A percentile compares a stretch with the other conserved stretches of the same genome.
Evolutionary conservation across 2,113 vertebrate genomes (phyloP).

Genomic region (Vimba vimba): DNA sequence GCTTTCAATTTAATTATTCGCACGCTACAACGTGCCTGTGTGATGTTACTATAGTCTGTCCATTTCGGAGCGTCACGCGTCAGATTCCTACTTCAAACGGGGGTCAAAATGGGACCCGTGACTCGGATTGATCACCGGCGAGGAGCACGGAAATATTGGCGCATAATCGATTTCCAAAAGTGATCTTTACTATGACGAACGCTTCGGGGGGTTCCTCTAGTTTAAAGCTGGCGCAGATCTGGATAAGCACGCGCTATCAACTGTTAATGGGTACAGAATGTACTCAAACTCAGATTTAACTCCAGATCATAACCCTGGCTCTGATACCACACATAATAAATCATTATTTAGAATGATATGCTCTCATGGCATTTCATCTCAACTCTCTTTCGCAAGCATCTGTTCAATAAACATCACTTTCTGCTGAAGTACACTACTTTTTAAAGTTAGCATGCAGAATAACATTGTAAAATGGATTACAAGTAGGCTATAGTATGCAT

Average conservation of each 20-base stretch:
- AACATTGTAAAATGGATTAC: not conserved
- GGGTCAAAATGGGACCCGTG: slow-evolving; percentile 9
- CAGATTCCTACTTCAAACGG: not conserved
- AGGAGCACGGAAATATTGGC: slow-evolving; percentile 18
- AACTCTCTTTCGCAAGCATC: not conserved
- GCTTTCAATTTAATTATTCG: slow-evolving; percentile 60
- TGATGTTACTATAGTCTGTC: slow-evolving; percentile 27
- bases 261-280: slow-evolving; percentile 46
- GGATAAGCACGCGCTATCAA: slow-evolving; percentile 31
- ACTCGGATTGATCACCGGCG: slow-evolving; percentile 9
- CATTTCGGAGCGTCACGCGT: slow-evolving; percentile 60
- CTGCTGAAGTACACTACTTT: not conserved
- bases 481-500: not conserved
- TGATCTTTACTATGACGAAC: slow-evolving; percentile 30
- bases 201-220: slow-evolving; percentile 15
- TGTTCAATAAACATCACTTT: not conserved
- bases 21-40: slow-evolving; percentile 72
- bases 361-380: not conserved
- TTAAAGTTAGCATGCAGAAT: not conserved
- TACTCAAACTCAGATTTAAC: slow-evolving; percentile 41
- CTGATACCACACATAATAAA: slow-evolving; percentile 31
- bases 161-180: slow-evolving; percentile 10
- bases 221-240: slow-evolving; percentile 24
- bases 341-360: slow-evolving; percentile 12
- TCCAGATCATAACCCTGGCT: slow-evolving; percentile 21